Evolutionary conservation across 2,888 invertebrate genomes (phyloP).

Genomic region (Ennomos erosarius): DNA sequence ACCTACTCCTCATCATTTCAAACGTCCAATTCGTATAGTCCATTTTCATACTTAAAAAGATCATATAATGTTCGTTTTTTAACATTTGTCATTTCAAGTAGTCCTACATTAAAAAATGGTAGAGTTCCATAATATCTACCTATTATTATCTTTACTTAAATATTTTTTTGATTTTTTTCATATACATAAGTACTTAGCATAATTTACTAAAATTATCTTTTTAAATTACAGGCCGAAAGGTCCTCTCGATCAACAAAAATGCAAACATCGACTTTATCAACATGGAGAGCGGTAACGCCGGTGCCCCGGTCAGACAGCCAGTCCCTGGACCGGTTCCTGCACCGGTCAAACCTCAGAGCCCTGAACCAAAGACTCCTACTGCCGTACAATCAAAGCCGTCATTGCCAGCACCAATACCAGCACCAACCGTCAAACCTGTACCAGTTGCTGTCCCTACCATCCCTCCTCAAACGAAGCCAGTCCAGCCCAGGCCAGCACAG

Average conservation of each 20-base stretch:
- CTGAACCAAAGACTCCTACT: slow-evolving; percentile 16
- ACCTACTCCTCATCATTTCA: no score
- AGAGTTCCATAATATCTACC: no score
- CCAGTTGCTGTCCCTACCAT: slow-evolving; percentile 34
- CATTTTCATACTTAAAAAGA: no score
- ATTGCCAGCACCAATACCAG: slow-evolving; percentile 18
- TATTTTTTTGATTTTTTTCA: background rate
- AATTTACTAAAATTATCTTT: slow-evolving; percentile 1
- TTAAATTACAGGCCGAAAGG: slow-evolving; percentile 64
- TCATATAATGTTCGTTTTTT: no score
- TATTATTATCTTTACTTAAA: no score
- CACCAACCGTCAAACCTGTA: slow-evolving; percentile 39
- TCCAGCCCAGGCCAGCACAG: slow-evolving; percentile 30
- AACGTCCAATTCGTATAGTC: no score
- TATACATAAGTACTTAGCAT: no score
- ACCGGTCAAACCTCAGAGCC: slow-evolving; percentile 39
- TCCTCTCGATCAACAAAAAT: slow-evolving; percentile 69
- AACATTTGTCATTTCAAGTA: no score
- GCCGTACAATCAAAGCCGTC: slow-evolving; percentile 28
- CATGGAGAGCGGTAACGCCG: slow-evolving; percentile 71
- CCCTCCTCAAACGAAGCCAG: slow-evolving; percentile 34
- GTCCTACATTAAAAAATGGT: no score
- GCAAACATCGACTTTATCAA: slow-evolving; percentile 77
- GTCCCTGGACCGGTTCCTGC: slow-evolving; percentile 33
- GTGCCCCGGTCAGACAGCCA: slow-evolving; percentile 40